Evolutionary conservation across 2,888 invertebrate genomes (phyloP), one percentile per base, ranked within the genome.

Genomic region (Drosophila parthenogenetica): DNA sequence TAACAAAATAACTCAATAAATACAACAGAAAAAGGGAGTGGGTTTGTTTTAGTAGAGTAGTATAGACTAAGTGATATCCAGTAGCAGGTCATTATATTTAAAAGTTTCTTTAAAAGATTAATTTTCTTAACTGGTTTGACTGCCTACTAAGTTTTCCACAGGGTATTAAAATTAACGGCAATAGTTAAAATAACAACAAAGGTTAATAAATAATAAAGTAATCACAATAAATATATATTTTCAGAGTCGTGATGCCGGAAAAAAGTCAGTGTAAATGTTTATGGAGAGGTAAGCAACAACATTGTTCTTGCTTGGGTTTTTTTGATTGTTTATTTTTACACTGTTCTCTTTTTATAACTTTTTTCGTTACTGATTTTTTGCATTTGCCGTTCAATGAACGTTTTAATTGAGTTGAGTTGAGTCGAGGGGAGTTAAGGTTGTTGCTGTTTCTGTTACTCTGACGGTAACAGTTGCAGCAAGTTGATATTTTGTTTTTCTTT

Each of bases 361-460:
- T 22, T 45, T 19, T 43, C 39, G 22, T 45, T 13, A 11, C 11
- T 22, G 45, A 13, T 29, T 42, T 53, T 39, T 62, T 59, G 22
- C 19, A 10, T 59, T 76, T 50, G 14, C 43, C 51, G 64, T 66
- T 67, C 60, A 62, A 46, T 55, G 81, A 68, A 71, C 64, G 71
- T 69, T 83, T 86, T 86, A 83, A 83, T 83, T 83, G 86, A 83
- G 83, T 83, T 80, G 76, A 80, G 35, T 35, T 35, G 35, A 35
- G 35, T 29, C 29, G 29, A 29, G 8, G 8, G 29, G 29, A 29
- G 29, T 29, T 29, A 8, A 29, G 71, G 50, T 22, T 32, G 63
- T 53, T 39, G 57, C 55, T 50, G 75, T 74, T 60, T 46, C 46
- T 55, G 59, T 35, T 60, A 60, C 50, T 49, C 17, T 32, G 17